phyloP scores from a whole-genome alignment of 2,113 vertebrate species.

The Chrysochloris asiatica region DNA sequence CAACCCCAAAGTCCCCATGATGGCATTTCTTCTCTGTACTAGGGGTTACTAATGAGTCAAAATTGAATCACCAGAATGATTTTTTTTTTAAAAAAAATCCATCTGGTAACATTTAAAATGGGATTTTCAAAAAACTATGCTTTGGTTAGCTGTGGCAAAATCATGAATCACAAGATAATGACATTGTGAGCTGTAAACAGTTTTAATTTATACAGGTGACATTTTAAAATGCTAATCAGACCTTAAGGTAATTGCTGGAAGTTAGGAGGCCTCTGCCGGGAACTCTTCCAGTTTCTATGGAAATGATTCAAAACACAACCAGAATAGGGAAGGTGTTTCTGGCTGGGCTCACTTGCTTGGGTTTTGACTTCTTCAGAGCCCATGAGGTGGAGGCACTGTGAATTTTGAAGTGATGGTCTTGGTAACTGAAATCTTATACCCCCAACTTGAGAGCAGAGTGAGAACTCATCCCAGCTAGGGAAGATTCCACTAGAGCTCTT shows the following conservation, averaged over 20 bases:
- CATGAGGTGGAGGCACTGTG: neutral
- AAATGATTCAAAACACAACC: conserved; percentile 71
- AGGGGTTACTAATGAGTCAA: neutral
- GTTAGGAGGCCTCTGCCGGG: conserved; percentile 80
- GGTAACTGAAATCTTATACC: conserved; percentile 53
- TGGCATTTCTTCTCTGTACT: neutral
- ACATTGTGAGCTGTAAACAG: conserved; percentile 81
- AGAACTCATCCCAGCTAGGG: neutral
- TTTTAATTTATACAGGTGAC: conserved; percentile 88
- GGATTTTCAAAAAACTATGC: conserved; percentile 61
- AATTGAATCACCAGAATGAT: too few species aligned
- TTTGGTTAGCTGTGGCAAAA: conserved; percentile 49
- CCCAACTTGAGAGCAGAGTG: neutral
- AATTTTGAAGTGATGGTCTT: neutral
- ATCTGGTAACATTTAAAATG: neutral
- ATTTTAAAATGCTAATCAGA: conserved; percentile 90
- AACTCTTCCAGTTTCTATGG: conserved; percentile 80
- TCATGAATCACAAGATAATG: conserved; percentile 74
- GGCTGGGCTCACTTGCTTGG: conserved; percentile 33
- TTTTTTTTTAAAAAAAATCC: too few species aligned
- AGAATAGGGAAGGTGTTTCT: conserved; percentile 44
- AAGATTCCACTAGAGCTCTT: conserved; percentile 13
- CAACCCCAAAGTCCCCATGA: neutral
- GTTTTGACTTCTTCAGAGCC: neutral
- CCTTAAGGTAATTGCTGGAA: conserved; percentile 87